phyloP scores from a whole-genome alignment of 35 echinoderm and acorn worm genomes.

The Lytechinus pictus region DNA sequence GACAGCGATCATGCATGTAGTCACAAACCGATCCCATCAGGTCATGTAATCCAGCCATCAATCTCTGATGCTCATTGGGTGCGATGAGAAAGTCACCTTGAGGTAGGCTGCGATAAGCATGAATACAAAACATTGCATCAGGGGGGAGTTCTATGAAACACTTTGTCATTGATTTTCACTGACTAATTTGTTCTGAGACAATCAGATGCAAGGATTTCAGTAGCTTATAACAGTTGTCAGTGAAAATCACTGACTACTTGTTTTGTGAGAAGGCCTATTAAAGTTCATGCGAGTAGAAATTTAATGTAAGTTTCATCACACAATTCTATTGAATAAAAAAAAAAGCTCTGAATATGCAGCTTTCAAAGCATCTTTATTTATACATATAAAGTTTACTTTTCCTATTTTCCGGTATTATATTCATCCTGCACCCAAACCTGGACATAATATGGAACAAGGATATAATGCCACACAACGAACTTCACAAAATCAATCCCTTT shows the following conservation, averaged over 20 bases:
- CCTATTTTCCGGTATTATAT: not conserved
- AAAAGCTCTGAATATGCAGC: not conserved
- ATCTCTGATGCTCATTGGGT: conserved; percentile 68
- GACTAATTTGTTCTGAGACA: too few species aligned
- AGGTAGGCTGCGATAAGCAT: not conserved
- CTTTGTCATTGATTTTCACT: too few species aligned
- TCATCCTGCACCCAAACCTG: not conserved
- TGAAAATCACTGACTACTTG: not conserved
- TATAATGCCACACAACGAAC: not conserved
- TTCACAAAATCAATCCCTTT: not conserved
- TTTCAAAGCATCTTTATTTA: not conserved
- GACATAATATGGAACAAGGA: not conserved
- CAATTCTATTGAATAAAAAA: not conserved
- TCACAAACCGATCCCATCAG: conserved; percentile 84
- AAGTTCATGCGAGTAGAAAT: too few species aligned
- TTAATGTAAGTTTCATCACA: too few species aligned
- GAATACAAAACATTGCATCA: not conserved
- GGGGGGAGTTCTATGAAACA: not conserved
- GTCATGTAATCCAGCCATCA: conserved; percentile 70
- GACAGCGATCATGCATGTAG: conserved; percentile 94
- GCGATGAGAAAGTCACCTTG: conserved; percentile 82
- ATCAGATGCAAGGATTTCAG: too few species aligned
- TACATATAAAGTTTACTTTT: not conserved
- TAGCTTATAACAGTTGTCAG: too few species aligned
- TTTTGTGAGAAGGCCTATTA: not conserved